A percentile compares a stretch with the other conserved stretches of the same genome.
phyloP scores from a whole-genome alignment of 2,888 invertebrate genomes.

The Megaustenia siamemsis region DNA sequence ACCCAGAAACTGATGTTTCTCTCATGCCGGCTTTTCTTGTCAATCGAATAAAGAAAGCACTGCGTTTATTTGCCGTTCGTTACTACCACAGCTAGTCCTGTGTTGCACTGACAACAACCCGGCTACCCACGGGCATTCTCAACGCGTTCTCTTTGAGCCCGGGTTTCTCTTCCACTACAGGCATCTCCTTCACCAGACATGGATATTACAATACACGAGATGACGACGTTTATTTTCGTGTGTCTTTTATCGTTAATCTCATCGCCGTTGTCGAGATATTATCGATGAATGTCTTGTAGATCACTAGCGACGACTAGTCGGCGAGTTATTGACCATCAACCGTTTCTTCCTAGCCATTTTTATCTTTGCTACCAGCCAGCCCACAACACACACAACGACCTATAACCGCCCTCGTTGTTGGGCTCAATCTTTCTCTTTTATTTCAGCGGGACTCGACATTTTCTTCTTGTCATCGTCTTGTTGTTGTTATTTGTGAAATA shows the following conservation, averaged over 20 bases:
- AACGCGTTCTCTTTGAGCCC: not conserved
- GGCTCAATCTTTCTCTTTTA: too few species aligned
- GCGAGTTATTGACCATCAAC: conserved; percentile 58
- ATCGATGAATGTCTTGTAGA: too few species aligned
- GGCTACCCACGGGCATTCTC: not conserved
- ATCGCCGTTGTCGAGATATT: conserved; percentile 27
- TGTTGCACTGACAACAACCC: conserved; percentile 13
- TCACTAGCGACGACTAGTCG: conserved; percentile 18
- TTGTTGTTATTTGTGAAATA: too few species aligned
- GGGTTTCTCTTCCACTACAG: not conserved
- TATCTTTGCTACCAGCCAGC: too few species aligned
- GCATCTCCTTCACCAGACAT: not conserved
- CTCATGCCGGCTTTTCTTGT: conserved; percentile 58
- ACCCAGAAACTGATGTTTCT: conserved; percentile 33
- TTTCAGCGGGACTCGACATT: too few species aligned
- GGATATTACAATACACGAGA: conserved; percentile 40
- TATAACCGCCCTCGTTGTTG: too few species aligned
- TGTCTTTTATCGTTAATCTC: conserved; percentile 37
- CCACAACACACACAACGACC: too few species aligned
- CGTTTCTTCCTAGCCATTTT: conserved; percentile 59
- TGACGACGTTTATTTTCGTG: conserved; percentile 41
- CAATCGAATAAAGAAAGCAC: conserved; percentile 63
- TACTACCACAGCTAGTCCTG: conserved; percentile 63
- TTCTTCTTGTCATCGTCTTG: too few species aligned
- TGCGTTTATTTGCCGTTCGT: conserved; percentile 59